Percentiles rank a stretch among this genome's conserved stretches.
These are phyloP conservation scores for Apotomis turbidana DNA, from an alignment of 2,888 invertebrate species.

Conservation along the genomic window DNA sequence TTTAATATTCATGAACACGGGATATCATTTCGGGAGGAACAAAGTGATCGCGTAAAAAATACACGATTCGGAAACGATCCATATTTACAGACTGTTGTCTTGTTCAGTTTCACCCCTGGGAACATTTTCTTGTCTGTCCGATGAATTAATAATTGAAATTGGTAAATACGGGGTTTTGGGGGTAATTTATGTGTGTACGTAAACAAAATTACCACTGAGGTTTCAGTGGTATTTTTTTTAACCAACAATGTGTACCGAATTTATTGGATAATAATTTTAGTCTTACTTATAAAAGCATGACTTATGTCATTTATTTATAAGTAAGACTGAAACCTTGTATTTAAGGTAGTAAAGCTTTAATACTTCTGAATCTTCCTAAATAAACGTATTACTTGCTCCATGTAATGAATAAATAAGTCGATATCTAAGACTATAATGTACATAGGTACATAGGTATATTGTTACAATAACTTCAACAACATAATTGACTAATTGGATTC, in stretches of 20 bases:
- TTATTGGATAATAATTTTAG: neutral
- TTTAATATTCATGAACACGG: conserved; percentile 37
- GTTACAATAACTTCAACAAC: too few relatives aligned
- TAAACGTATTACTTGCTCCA: too few relatives aligned
- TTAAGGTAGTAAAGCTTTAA: too few relatives aligned
- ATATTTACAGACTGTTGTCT: conserved; percentile 28
- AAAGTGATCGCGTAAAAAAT: conserved; percentile 39
- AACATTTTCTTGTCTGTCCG: conserved; percentile 4
- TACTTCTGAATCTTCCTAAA: too few relatives aligned
- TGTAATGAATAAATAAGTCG: too few relatives aligned
- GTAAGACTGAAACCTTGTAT: too few relatives aligned
- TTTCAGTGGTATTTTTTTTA: neutral
- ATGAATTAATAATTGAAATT: conserved; percentile 15
- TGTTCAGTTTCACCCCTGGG: neutral
- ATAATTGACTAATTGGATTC: too few relatives aligned
- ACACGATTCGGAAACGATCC: conserved; percentile 33
- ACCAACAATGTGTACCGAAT: neutral
- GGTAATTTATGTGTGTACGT: neutral
- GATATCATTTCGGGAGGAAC: conserved; percentile 37
- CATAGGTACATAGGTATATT: too few relatives aligned
- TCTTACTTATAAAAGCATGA: too few relatives aligned
- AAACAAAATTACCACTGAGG: neutral
- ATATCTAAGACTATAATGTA: too few relatives aligned
- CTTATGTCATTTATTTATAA: too few relatives aligned
- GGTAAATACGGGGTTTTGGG: conserved; percentile 7